Evolutionary conservation across 2,797 vertebrate species (phyloP).

Genomic region (Coreius guichenoti): DNA sequence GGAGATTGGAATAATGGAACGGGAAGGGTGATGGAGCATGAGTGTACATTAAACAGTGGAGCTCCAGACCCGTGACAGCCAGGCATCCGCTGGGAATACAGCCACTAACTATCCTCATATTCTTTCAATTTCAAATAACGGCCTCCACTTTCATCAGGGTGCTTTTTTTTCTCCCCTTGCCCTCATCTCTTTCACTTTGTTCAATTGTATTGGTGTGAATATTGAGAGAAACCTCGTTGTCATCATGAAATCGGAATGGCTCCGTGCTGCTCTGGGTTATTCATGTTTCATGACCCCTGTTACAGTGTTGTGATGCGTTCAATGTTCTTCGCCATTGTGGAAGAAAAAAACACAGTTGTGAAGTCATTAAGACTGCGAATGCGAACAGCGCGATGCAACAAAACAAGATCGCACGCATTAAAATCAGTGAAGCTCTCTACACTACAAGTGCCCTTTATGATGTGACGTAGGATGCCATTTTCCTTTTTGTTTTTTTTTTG

Average conservation of each 20-base stretch:
- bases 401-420: conserved; percentile 18
- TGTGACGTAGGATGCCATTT: background rate
- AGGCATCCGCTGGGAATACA: conserved; percentile 91
- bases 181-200: conserved; percentile 79
- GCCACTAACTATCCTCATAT: conserved; percentile 98
- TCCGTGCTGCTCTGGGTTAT: conserved; percentile 58
- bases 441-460: background rate
- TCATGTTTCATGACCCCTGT: conserved; percentile 63
- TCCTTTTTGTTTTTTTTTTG: background rate
- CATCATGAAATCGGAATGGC: conserved; percentile 48
- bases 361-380: conserved; percentile 32
- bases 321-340: conserved; percentile 29
- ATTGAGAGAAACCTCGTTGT: conserved; percentile 50
- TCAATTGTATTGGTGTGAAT: conserved; percentile 67
- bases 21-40: conserved; percentile 96
- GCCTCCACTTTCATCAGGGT: conserved; percentile 85
- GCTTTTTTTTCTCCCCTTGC: conserved; percentile 46
- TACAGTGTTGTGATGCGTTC: conserved; percentile 60
- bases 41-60: conserved; percentile 99
- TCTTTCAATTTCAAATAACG: conserved; percentile 91
- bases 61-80: conserved; percentile 90
- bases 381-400: background rate
- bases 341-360: conserved; percentile 32
- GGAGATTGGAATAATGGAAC: conserved; percentile 94
- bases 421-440: background rate